Evolutionary conservation across 2,888 invertebrate species (phyloP).

Genomic region (Alentia gelatinosa): DNA sequence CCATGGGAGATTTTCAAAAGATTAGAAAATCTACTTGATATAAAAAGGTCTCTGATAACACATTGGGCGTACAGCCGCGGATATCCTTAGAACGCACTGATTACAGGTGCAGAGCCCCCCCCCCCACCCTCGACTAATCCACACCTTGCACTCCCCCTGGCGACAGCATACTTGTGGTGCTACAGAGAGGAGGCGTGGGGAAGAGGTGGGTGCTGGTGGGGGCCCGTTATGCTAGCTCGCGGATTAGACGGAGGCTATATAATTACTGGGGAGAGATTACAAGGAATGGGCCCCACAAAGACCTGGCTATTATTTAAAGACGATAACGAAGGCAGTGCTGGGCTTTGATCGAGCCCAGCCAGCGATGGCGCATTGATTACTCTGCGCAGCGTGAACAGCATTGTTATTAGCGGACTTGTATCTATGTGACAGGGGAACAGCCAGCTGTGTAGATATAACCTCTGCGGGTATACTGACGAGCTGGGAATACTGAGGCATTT

Average conservation of each 20-base stretch:
- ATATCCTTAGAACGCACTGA: background rate
- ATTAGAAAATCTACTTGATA: too few species aligned
- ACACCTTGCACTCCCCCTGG: background rate
- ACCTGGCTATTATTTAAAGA: background rate
- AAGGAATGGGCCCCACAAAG: background rate
- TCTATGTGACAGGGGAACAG: background rate
- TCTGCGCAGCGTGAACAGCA: background rate
- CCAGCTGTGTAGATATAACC: background rate
- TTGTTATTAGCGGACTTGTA: background rate
- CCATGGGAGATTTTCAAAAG: too few species aligned
- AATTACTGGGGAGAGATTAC: constrained; percentile 14
- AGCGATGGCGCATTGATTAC: background rate
- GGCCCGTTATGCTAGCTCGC: background rate
- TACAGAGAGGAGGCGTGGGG: background rate
- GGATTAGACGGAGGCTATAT: background rate
- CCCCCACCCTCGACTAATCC: background rate
- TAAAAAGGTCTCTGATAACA: too few species aligned
- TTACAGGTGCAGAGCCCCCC: background rate
- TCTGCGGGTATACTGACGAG: too few species aligned
- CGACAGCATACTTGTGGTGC: background rate
- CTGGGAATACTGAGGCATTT: too few species aligned
- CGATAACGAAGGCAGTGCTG: background rate
- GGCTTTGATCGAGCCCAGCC: background rate
- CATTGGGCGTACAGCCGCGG: too few species aligned
- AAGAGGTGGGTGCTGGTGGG: background rate